Conservation (phyloP, 2,888 invertebrate genomes). For the Drosophila maculinotata region DNA sequence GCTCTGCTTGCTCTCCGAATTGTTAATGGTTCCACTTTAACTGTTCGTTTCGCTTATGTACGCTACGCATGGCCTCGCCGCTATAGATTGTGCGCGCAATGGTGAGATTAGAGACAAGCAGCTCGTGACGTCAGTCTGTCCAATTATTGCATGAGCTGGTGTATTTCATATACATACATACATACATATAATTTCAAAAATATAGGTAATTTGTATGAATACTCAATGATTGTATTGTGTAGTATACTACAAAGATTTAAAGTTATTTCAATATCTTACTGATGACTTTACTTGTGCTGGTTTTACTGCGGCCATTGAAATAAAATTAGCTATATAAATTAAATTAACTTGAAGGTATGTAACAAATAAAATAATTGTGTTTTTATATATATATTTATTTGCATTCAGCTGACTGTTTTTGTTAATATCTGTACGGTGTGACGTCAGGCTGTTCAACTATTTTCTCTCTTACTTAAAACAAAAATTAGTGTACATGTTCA, state of each 20-base stretch:
- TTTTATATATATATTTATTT: neutral
- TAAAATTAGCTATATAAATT: no score
- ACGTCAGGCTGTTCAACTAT: conserved; percentile 26
- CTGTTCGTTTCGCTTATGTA: conserved; percentile 50
- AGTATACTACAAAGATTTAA: no score
- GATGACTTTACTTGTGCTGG: no score
- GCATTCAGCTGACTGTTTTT: neutral
- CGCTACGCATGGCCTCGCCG: conserved; percentile 11
- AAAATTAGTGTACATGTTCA: neutral
- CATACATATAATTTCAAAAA: neutral
- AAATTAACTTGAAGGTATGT: no score
- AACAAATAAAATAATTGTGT: no score
- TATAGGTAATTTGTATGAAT: neutral
- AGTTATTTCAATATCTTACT: no score
- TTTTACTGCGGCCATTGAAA: no score
- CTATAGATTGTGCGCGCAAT: conserved; percentile 17
- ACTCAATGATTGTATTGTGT: no score
- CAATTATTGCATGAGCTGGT: neutral
- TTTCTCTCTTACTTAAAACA: neutral
- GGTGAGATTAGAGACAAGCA: neutral
- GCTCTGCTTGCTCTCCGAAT: conserved; percentile 54
- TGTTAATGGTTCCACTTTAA: conserved; percentile 42
- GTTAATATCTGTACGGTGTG: neutral
- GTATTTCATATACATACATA: neutral
- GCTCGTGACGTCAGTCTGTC: conserved; percentile 35